phyloP scores from a whole-genome alignment of 2,797 vertebrate genomes.

The Melanogrammus aeglefinus region DNA sequence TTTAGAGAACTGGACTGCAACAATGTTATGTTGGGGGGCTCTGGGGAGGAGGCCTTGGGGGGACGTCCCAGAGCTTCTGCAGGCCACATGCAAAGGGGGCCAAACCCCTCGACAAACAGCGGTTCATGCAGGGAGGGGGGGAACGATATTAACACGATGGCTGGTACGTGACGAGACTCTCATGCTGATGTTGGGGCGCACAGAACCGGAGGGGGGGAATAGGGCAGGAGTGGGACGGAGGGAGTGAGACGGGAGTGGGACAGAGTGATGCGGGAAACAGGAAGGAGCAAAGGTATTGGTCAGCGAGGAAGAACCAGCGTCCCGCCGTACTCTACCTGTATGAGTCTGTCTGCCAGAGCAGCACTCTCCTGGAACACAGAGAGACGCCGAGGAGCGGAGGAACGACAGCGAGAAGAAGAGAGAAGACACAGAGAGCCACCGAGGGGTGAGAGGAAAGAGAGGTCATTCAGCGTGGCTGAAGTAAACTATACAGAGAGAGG shows the following conservation, averaged over 20 bases:
- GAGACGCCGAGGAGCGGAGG: slow-evolving; percentile 57
- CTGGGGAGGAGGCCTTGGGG: slow-evolving; percentile 9
- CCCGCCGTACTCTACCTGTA: slow-evolving; percentile 87
- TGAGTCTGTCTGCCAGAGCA: slow-evolving; percentile 96
- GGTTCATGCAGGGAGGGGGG: slow-evolving; percentile 47
- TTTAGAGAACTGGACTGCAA: not conserved
- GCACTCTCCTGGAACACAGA: slow-evolving; percentile 88
- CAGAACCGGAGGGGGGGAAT: not conserved
- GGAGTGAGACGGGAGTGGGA: slow-evolving; percentile 21
- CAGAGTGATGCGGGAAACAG: slow-evolving; percentile 29
- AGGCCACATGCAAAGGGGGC: slow-evolving; percentile 60
- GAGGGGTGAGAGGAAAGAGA: slow-evolving; percentile 55
- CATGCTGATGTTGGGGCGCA: slow-evolving; percentile 19
- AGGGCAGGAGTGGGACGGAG: slow-evolving; percentile 9
- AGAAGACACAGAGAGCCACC: slow-evolving; percentile 28
- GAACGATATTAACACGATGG: slow-evolving; percentile 3
- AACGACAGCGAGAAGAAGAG: slow-evolving; percentile 45
- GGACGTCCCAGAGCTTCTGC: slow-evolving; percentile 23
- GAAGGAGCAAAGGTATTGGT: slow-evolving; percentile 18
- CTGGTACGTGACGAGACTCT: slow-evolving; percentile 58
- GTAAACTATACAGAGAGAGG: slow-evolving; percentile 24
- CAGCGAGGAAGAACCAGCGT: slow-evolving; percentile 26
- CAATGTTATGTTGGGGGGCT: not conserved
- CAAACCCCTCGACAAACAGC: slow-evolving; percentile 20
- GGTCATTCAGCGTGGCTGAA: slow-evolving; percentile 9